These are phyloP conservation scores for Oncorhynchus kisutch DNA, from an alignment of 2,113 vertebrate species.

Conservation along the genomic window DNA sequence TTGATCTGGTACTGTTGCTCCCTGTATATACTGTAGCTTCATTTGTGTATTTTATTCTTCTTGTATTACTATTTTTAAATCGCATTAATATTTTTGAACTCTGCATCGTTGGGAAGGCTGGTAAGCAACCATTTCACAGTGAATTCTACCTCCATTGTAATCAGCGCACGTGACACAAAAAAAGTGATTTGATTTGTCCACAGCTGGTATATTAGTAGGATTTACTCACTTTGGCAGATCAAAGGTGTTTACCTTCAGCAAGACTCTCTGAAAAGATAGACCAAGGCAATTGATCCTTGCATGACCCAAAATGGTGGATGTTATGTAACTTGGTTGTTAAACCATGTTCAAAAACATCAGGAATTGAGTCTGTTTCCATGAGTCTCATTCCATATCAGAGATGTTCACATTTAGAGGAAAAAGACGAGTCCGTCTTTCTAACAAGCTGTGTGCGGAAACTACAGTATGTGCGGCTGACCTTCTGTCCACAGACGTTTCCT, in stretches of 20 bases:
- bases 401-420: constrained; percentile 6
- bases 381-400: neutral
- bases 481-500: constrained; percentile 72
- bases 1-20: too few species aligned
- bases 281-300: neutral
- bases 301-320: neutral
- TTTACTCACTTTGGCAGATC: neutral
- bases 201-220: neutral
- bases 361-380: neutral
- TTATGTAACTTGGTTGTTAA: neutral
- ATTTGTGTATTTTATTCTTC: too few species aligned
- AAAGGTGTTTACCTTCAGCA: neutral
- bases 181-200: too few species aligned
- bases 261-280: constrained; percentile 1
- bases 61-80: too few species aligned
- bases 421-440: constrained; percentile 40
- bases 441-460: constrained; percentile 49
- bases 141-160: too few species aligned
- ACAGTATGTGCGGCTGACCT: constrained; percentile 48
- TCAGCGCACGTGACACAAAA: too few species aligned
- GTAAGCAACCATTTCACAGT: too few species aligned
- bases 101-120: too few species aligned
- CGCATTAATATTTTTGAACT: too few species aligned
- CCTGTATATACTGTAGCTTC: too few species aligned
- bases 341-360: neutral